A percentile compares a stretch with the other conserved stretches of the same genome.
Conservation (phyloP, 2,888 invertebrate species). For the Amaurobius ferox region DNA sequence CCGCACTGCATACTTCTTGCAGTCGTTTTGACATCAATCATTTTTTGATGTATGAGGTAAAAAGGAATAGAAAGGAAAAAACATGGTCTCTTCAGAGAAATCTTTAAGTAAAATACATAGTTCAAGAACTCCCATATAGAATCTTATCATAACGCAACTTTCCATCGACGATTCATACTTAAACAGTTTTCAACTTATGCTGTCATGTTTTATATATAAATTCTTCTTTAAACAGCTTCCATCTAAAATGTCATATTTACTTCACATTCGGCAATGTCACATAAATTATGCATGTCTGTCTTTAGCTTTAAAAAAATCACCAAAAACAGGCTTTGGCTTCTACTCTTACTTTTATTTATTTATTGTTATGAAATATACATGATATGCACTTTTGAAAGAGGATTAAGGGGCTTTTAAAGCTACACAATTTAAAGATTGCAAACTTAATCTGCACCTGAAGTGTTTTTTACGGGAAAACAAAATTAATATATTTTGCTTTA, state of each 20-base stretch:
- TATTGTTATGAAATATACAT: neutral
- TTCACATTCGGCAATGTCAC: slow-evolving; percentile 42
- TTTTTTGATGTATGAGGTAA: slow-evolving; percentile 66
- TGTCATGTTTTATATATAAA: slow-evolving; percentile 67
- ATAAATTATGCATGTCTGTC: slow-evolving; percentile 53
- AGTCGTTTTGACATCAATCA: too few relatives aligned
- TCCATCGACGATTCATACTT: slow-evolving; percentile 46
- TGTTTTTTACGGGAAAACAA: neutral
- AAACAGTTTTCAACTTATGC: slow-evolving; percentile 44
- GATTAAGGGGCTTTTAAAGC: slow-evolving; percentile 51
- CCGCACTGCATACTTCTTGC: too few relatives aligned
- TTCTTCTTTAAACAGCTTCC: slow-evolving; percentile 30
- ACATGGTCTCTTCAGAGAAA: slow-evolving; percentile 40
- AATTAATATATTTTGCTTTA: slow-evolving; percentile 34
- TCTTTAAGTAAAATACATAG: slow-evolving; percentile 57
- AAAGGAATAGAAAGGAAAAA: slow-evolving; percentile 56
- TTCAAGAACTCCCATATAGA: slow-evolving; percentile 52
- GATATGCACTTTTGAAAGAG: neutral
- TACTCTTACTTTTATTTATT: slow-evolving; percentile 39
- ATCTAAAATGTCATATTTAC: slow-evolving; percentile 61
- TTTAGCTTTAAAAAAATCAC: slow-evolving; percentile 28
- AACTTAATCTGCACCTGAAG: slow-evolving; percentile 27
- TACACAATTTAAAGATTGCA: slow-evolving; percentile 32
- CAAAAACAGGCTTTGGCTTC: slow-evolving; percentile 35
- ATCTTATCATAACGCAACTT: slow-evolving; percentile 51